phyloP scores from a whole-genome alignment of 2,888 invertebrate species.

The Eupithecia insigniata region DNA sequence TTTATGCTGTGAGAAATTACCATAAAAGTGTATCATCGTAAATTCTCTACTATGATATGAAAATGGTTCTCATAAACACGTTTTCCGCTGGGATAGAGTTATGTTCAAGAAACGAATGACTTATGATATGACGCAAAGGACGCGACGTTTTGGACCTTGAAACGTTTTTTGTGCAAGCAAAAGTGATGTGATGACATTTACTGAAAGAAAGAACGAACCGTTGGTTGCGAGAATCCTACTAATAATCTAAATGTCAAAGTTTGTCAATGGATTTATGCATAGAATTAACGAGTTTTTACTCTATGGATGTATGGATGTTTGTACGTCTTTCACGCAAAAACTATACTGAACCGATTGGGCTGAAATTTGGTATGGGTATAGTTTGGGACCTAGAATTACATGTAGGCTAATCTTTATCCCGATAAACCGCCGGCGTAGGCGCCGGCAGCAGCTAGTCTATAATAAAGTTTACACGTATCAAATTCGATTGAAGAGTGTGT shows the following conservation, averaged over 20 bases:
- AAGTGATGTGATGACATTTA: neutral
- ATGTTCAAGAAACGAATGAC: conserved; percentile 8
- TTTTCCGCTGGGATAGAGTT: conserved; percentile 11
- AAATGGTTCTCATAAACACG: conserved; percentile 30
- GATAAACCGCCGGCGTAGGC: no score
- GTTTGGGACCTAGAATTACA: no score
- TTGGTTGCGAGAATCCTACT: neutral
- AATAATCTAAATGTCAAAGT: no score
- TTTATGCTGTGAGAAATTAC: conserved; percentile 34
- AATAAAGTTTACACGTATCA: neutral
- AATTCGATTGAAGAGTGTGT: neutral
- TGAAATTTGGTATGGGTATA: no score
- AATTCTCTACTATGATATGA: conserved; percentile 28
- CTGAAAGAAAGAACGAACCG: neutral
- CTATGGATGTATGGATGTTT: no score
- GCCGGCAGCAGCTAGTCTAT: no score
- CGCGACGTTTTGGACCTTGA: neutral
- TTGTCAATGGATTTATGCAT: no score
- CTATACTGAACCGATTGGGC: no score
- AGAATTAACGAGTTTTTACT: no score
- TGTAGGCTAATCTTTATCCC: no score
- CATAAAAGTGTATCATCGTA: conserved; percentile 38
- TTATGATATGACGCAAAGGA: neutral
- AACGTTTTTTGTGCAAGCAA: neutral
- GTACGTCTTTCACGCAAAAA: no score